Conservation (phyloP, 64 coral and sea anemone species). For the Montipora sp. region DNA sequence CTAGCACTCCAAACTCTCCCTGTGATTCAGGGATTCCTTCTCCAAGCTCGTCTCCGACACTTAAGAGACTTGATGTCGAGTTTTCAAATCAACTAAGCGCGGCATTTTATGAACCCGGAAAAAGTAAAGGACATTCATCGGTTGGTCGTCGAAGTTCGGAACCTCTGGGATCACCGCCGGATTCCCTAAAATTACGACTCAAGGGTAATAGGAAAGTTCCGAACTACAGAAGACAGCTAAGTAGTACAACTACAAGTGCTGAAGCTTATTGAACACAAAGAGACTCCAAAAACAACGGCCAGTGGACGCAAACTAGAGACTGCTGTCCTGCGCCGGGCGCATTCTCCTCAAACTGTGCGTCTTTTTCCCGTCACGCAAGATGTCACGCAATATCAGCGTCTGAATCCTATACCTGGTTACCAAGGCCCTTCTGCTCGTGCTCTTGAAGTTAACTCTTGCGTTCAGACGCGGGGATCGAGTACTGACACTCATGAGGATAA, state of each 20-base stretch:
- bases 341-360: slow-evolving; percentile 93
- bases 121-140: slow-evolving; percentile 37
- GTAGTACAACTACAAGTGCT: slow-evolving; percentile 96
- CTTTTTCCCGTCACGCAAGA: slow-evolving; percentile 77
- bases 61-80: slow-evolving; percentile 76
- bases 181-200: slow-evolving; percentile 80
- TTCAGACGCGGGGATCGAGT: slow-evolving; percentile 62
- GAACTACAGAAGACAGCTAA: slow-evolving; percentile 75
- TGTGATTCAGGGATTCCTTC: slow-evolving; percentile 73
- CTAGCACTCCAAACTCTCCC: slow-evolving; percentile 83
- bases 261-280: slow-evolving; percentile 97
- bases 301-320: slow-evolving; percentile 86
- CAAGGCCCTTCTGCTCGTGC: slow-evolving; percentile 53
- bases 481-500: slow-evolving; percentile 59
- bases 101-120: slow-evolving; percentile 89
- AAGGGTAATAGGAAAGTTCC: slow-evolving; percentile 75
- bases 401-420: slow-evolving; percentile 55
- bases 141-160: slow-evolving; percentile 78
- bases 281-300: slow-evolving; percentile 75
- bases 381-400: slow-evolving; percentile 76
- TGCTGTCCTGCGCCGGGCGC: slow-evolving; percentile 83
- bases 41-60: slow-evolving; percentile 71
- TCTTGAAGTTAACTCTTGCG: slow-evolving; percentile 49
- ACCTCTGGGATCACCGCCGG: slow-evolving; percentile 68
- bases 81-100: slow-evolving; percentile 78